Base-by-base conservation (phyloP, 2,888 invertebrate species). In the Caenorhabditis wallacei region DNA sequence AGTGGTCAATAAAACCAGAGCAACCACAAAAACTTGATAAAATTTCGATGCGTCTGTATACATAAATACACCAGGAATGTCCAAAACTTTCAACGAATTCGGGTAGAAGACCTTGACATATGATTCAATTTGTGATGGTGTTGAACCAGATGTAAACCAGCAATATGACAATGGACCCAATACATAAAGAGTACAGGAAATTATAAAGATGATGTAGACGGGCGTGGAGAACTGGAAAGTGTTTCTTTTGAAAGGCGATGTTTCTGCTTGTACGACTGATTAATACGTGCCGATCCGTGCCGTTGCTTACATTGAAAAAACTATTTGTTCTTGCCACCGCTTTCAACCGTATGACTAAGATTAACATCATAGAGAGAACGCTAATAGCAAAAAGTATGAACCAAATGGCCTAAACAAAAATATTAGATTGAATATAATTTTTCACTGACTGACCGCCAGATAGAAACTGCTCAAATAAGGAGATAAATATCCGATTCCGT, bases 401-500 rank as follows among this genome's bases (percentile, higher is more conserved):
- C 72, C 72, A 74, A 0, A 74, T 46, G 1, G 64, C 61, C 71
- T 71, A 48, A 24, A 53, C 46, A 40, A 40, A 30, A 30, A 5
- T 30, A 30, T 30, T 30, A 16, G 40, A 11, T 53, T 24, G 13
- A 8, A 11, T 11, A 18, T 24, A 24, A 18, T 53, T 53, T 24
- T 24, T 18, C 51, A 51, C 8, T 18, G 4, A 71, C 51, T 71
- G 10, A 61, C 71, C 59, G 61, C 61, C n/a, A 71, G 13, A 51
- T 37, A 71, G 4, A 8, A 30, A 8, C 59, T 59, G 18, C 57
- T 59, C 20, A 59, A 13, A 26, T 26, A 71, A 0, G 48, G 20
- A 10, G 71, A 13, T 16, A 74, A 16, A 16, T 40, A 48, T n/a
- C 74, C 74, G 20, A 74, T 57, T 4, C 74, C 64, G 46, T 74